Conservation (phyloP, 2,888 invertebrate genomes). For the Physocephala rufipes region DNA sequence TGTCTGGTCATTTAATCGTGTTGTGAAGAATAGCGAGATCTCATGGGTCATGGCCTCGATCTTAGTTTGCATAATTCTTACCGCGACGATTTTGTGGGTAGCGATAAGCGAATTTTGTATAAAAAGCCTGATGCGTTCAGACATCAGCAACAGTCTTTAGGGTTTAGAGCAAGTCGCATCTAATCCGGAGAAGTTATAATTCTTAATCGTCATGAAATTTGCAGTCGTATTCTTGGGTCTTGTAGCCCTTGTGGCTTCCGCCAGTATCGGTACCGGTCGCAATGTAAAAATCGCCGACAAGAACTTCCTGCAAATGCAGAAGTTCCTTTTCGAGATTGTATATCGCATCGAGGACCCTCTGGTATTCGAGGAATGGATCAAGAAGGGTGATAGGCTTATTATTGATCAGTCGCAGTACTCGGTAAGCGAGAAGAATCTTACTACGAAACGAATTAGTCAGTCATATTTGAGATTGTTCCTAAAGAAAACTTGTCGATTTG, state of each 20-base stretch:
- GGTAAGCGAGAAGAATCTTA: no score
- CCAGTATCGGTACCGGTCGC: constrained; percentile 46
- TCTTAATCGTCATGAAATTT: constrained; percentile 53
- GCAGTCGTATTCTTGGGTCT: constrained; percentile 56
- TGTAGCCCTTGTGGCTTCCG: constrained; percentile 55
- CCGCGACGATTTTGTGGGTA: background rate
- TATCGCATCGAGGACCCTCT: constrained; percentile 54
- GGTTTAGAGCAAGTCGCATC: constrained; percentile 51
- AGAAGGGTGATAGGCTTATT: constrained; percentile 49
- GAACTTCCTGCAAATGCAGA: constrained; percentile 53
- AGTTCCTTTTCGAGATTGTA: constrained; percentile 56
- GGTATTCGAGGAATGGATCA: constrained; percentile 58
- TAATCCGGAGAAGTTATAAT: constrained; percentile 53
- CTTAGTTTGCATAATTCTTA: background rate
- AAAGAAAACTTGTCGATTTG: background rate
- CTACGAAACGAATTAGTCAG: no score
- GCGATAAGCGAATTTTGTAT: constrained; percentile 43
- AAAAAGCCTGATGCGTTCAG: constrained; percentile 43
- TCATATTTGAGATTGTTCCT: no score
- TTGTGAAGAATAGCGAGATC: no score
- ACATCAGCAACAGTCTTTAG: constrained; percentile 56
- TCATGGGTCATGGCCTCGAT: background rate
- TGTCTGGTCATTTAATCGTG: no score
- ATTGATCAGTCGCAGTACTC: constrained; percentile 50
- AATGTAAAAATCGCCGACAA: constrained; percentile 54